phyloP scores from a whole-genome alignment of 2,888 invertebrate genomes.

The Hypomecis punctinalis region DNA sequence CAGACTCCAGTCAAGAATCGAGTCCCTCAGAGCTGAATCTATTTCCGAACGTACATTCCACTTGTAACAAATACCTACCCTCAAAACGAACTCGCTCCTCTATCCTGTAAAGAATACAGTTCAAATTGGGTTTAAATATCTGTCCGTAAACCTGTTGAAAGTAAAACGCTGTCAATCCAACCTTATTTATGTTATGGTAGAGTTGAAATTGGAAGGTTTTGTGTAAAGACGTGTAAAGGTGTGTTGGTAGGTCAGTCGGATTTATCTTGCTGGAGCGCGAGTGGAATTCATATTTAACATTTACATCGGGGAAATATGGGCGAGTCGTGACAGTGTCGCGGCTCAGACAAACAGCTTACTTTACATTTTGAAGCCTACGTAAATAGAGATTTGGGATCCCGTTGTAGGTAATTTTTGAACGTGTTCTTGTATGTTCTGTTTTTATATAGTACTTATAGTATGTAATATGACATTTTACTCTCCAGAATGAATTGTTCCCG shows the following conservation, averaged over 20 bases:
- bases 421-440: too few species aligned
- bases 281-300: conserved; percentile 34
- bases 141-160: background rate
- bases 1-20: conserved; percentile 9
- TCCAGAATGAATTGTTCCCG: too few species aligned
- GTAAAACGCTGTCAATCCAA: background rate
- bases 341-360: conserved; percentile 3
- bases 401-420: too few species aligned
- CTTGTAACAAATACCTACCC: conserved; percentile 32
- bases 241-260: conserved; percentile 25
- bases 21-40: conserved; percentile 40
- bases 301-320: conserved; percentile 26
- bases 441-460: too few species aligned
- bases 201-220: conserved; percentile 11
- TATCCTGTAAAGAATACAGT: conserved; percentile 15
- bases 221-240: conserved; percentile 16
- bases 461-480: too few species aligned
- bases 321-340: conserved; percentile 17
- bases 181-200: conserved; percentile 4
- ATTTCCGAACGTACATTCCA: conserved; percentile 45
- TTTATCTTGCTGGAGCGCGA: conserved; percentile 30
- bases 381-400: background rate
- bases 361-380: conserved; percentile 2
- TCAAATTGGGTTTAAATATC: conserved; percentile 16
- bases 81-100: conserved; percentile 12